A percentile compares a stretch with the other conserved stretches of the same genome.
Conservation (phyloP, 1,140 invertebrate species). For the Brachionus rotundiformis region DNA sequence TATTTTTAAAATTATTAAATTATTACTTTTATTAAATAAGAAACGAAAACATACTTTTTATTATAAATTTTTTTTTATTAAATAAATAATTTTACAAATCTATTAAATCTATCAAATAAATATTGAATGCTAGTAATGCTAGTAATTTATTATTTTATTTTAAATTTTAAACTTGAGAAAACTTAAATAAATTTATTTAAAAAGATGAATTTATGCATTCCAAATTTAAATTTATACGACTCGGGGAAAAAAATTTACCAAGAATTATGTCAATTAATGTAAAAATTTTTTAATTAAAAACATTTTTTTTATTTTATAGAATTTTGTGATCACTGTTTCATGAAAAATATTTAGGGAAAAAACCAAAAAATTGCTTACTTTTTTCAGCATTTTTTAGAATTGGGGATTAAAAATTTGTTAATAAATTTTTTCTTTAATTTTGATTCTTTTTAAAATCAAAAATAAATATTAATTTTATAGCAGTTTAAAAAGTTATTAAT, state of each 20-base stretch:
- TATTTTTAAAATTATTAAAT: slow-evolving; percentile 42
- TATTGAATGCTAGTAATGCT: background rate
- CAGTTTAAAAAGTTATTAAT: no score
- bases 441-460: no score
- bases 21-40: slow-evolving; percentile 40
- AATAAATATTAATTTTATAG: no score
- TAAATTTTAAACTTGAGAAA: no score
- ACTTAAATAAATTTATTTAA: no score
- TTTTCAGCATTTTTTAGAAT: background rate
- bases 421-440: no score
- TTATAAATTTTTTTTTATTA: background rate
- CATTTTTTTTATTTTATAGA: background rate
- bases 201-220: background rate
- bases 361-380: background rate
- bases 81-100: background rate
- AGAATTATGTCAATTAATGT: slow-evolving; percentile 22
- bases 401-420: no score
- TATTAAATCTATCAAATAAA: background rate
- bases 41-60: background rate
- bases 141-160: background rate
- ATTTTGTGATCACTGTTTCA: no score
- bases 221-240: background rate
- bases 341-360: no score
- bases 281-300: background rate
- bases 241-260: background rate